A percentile compares a stretch with the other conserved stretches of the same genome.
phyloP scores from a whole-genome alignment of 2,113 vertebrate species.

The Hippolais icterina region DNA sequence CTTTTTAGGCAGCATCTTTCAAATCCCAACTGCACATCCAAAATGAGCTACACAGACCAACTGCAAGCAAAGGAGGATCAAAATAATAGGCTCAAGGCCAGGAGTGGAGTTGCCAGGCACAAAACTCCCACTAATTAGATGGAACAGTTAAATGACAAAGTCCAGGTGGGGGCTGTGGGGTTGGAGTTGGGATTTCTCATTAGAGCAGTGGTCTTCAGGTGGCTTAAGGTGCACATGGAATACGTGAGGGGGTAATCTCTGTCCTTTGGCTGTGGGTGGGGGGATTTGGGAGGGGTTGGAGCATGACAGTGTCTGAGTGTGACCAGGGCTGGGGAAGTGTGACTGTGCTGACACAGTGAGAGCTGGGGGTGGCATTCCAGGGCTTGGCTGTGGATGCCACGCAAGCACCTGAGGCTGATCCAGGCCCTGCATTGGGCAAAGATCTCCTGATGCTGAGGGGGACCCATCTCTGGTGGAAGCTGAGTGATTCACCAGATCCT shows the following conservation, averaged over 20 bases:
- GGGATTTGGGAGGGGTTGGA: not conserved
- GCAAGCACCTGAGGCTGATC: not conserved
- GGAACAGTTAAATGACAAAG: not conserved
- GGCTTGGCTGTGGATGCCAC: rapidly evolving
- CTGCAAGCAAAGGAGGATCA: not conserved
- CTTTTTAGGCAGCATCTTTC: not conserved
- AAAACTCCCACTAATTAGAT: not conserved
- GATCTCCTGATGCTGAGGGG: not conserved
- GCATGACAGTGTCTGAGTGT: rapidly evolving
- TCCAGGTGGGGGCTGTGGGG: not conserved
- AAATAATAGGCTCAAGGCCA: not conserved
- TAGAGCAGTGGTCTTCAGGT: not conserved
- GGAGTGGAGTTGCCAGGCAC: not conserved
- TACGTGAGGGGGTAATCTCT: not conserved
- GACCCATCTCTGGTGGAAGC: not conserved
- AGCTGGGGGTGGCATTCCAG: not conserved
- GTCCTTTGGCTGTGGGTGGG: not conserved
- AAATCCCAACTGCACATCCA: not conserved
- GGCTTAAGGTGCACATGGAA: rapidly evolving
- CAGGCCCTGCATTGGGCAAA: not conserved
- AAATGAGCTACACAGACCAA: not conserved
- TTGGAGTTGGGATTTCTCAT: not conserved
- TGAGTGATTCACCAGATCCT: not conserved
- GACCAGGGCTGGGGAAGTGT: not conserved
- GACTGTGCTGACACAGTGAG: not conserved